phyloP scores from a whole-genome alignment of 2,888 invertebrate species.

The Eristalis arbustorum region DNA sequence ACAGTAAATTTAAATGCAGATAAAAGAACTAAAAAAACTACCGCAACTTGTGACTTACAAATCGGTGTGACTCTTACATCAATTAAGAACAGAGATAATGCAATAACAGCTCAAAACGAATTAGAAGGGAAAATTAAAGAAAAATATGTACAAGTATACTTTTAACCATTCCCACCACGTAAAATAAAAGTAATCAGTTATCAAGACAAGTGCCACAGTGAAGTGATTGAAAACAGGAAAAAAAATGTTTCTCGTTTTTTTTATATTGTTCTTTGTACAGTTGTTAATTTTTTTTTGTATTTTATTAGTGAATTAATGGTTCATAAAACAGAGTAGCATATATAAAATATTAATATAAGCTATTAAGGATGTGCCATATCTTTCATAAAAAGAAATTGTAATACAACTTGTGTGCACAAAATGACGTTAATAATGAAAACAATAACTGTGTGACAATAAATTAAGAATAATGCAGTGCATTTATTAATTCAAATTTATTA shows the following conservation, averaged over 20 bases:
- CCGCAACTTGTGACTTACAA: background rate
- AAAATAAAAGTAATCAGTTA: conserved; percentile 30
- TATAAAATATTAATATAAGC: conserved; percentile 19
- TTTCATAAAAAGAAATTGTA: conserved; percentile 28
- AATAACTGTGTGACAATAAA: conserved; percentile 22
- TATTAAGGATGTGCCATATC: conserved; percentile 33
- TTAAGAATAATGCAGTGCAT: conserved; percentile 21
- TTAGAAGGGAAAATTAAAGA: background rate
- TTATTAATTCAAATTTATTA: conserved; percentile 39
- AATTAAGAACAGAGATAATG: conserved; percentile 2
- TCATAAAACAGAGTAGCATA: conserved; percentile 40
- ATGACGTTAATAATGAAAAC: conserved; percentile 54
- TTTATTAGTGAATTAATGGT: conserved; percentile 53
- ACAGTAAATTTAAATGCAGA: background rate
- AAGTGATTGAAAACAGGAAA: conserved; percentile 13
- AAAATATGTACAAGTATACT: conserved; percentile 47
- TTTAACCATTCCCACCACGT: conserved; percentile 65
- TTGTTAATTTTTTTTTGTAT: conserved; percentile 21
- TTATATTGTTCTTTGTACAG: conserved; percentile 27
- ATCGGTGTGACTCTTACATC: background rate
- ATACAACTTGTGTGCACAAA: conserved; percentile 36
- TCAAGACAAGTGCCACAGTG: conserved; percentile 46
- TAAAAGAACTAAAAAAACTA: background rate
- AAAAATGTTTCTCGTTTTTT: conserved; percentile 15
- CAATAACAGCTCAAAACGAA: conserved; percentile 9